phyloP scores from a whole-genome alignment of 1,140 invertebrate species.

The Drosophila suzukii region DNA sequence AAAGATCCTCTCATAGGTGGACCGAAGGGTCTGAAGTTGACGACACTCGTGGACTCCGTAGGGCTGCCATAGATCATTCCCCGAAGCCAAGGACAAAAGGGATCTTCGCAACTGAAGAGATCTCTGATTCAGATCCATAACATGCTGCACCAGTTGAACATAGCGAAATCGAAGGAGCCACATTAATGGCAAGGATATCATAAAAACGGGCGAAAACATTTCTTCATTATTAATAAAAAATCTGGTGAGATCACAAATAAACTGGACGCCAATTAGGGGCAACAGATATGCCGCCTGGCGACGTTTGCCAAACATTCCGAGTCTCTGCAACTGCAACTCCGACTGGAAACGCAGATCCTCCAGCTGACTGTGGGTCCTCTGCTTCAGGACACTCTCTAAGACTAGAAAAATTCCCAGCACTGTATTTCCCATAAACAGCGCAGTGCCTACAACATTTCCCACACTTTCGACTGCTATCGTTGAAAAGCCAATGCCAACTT shows the following conservation, averaged over 20 bases:
- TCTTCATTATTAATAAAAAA: constrained; percentile 12
- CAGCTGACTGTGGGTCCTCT: constrained; percentile 20
- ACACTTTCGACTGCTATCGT: neutral
- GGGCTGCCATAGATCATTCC: constrained; percentile 69
- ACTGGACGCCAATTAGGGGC: constrained; percentile 29
- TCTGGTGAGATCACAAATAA: constrained; percentile 34
- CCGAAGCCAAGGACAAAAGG: constrained; percentile 34
- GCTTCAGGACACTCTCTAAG: constrained; percentile 48
- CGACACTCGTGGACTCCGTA: constrained; percentile 54
- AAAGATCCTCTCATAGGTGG: constrained; percentile 64
- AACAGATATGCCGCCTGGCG: constrained; percentile 18
- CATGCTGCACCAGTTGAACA: constrained; percentile 55
- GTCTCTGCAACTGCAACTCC: constrained; percentile 55
- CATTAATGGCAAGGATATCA: constrained; percentile 34
- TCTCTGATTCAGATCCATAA: constrained; percentile 64
- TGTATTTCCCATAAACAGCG: constrained; percentile 32
- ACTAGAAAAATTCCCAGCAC: constrained; percentile 44
- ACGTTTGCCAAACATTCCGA: constrained; percentile 47
- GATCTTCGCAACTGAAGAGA: constrained; percentile 39
- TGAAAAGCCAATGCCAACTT: neutral
- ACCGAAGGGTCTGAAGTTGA: constrained; percentile 56
- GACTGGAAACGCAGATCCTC: constrained; percentile 44
- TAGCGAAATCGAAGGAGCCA: constrained; percentile 59
- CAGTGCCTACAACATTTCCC: constrained; percentile 29
- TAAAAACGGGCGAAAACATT: constrained; percentile 43